Percentiles rank a stretch among this genome's conserved stretches.
These are phyloP conservation scores for Linnaemya vulpina DNA, from an alignment of 2,888 invertebrate genomes.

Conservation along the genomic window DNA sequence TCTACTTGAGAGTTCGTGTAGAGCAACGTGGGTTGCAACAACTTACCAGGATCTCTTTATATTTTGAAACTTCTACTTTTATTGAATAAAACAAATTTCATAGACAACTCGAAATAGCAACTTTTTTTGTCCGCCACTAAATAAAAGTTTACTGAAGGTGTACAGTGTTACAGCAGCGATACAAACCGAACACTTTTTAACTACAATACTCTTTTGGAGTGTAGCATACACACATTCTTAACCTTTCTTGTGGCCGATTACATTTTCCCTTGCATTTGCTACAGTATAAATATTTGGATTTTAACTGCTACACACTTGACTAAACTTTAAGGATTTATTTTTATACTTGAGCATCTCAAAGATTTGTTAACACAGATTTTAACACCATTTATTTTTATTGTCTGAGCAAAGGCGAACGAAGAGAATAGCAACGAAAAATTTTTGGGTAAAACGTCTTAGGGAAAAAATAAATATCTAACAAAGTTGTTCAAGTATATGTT, in stretches of 20 bases:
- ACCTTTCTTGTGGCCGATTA: not conserved
- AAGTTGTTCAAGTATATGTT: slow-evolving; percentile 42
- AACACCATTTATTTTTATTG: slow-evolving; percentile 70
- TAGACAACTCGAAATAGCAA: too few species aligned
- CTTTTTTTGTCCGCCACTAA: not conserved
- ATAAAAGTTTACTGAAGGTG: too few species aligned
- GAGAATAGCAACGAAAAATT: not conserved
- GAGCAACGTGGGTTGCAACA: too few species aligned
- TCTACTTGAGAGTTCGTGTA: too few species aligned
- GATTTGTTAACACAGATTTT: slow-evolving; percentile 71
- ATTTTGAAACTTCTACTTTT: too few species aligned
- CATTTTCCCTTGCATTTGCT: not conserved
- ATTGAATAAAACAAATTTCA: too few species aligned
- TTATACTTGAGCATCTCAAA: slow-evolving; percentile 58
- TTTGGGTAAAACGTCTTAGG: not conserved
- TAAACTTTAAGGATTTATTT: slow-evolving; percentile 40
- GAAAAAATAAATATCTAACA: slow-evolving; percentile 39
- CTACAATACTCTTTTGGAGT: too few species aligned
- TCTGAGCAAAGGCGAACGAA: slow-evolving; percentile 10
- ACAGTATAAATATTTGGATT: not conserved
- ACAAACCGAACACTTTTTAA: too few species aligned
- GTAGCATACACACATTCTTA: not conserved
- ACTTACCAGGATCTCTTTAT: too few species aligned
- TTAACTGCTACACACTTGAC: slow-evolving; percentile 42
- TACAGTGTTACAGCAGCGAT: too few species aligned